Base-by-base conservation (phyloP, 2,797 vertebrate genomes). In the Bovichtus variegatus region DNA sequence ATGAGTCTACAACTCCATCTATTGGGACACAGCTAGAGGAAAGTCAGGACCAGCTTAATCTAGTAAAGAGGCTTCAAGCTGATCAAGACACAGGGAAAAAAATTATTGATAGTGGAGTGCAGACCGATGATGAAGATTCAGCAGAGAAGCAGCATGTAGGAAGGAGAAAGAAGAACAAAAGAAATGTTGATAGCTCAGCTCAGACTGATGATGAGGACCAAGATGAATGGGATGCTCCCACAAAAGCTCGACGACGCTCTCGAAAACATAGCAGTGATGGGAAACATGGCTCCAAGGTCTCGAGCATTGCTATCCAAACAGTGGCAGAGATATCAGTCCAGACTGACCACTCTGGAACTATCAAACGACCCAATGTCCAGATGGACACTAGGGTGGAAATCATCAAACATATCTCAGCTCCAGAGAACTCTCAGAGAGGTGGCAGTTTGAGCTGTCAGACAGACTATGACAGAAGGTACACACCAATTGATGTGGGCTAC, bases 281-380 rank as follows among this genome's bases (percentile, higher is more conserved):
- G 82, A 91, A 93, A 87, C 98, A 96, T 40, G 89, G 93, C 77
- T 97, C 97, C 57, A 99, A 98, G 89, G 97, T 99, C 41, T 96
- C 97, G 70, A 99, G 97, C 82, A 97, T 99, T 90, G 98, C 98
- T 19, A 97, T 99, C 73, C 99, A 99, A 92, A 99, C 98, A 53
- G 97, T 99, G 54, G 96, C 98, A 55, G 98, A 99, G 93, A 99
- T 98, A 85, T 99, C 99, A 54, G 98, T 99, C 47, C 99, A 99
- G 92, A 99, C 99, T 27, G 99, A 99, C 87, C 97, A 98, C 44
- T 96, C 97, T 40, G 99, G 98, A 86, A 96, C 95, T 51, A 96
- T 99, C 89, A 97, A 96, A 91, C 96, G 94, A 49, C 98, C 99
- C 70, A 97, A 96, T 55, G 63, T 98, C 58, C 95, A 96, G 78